Evolutionary conservation across 2,113 vertebrate species (phyloP), one percentile per base, ranked within the genome.

Genomic region (Lepus americanus): DNA sequence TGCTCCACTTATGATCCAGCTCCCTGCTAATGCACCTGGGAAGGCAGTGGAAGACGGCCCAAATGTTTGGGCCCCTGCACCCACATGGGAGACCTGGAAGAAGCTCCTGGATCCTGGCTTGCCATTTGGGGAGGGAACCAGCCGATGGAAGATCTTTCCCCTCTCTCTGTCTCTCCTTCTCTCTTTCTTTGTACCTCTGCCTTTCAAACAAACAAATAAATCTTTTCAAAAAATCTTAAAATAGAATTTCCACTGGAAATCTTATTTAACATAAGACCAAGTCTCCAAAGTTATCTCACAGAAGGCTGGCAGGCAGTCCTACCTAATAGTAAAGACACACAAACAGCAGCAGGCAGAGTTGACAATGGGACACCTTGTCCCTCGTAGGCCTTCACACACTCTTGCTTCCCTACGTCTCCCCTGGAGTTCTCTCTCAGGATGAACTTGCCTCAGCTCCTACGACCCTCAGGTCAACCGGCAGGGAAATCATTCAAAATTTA

Each of bases 221-320:
- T 36, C 36, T 36, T 36, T 36, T 36, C 36, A 36, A 36, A 36
- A 96, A 89, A 85, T 49, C 36, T 70, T 23, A 27, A 80, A 92
- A 84, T 16, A 92, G 20, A 70, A 82, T 44, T 95, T 87, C 83
- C 51, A 66, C 23, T 81, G 70, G 81, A 78, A 87, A 72, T 66
- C 12, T 11, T 13, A 3, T 90, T 83, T 36, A 39, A 49, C 90
- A 33, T 73, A 72, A 85, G 78, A 70, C 63, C 77, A 1, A 36
- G 7, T 64, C 83, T 79, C 91, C 70, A 61, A n/a, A 31, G n/a
- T 87, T 79, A 93, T 39, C 39, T 59, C 77, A 33, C 36, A n/a
- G 51, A 93, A 53, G 39, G 8, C 64, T 89, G 64, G 80, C 61
- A n/a, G 8, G n/a, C 2, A 8, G 53, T 44, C 19, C 23, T 84